A percentile compares a stretch with the other conserved stretches of the same genome.
These are phyloP conservation scores for Drosophila subpulchrella DNA, from an alignment of 1,140 invertebrate genomes.

Conservation along the genomic window DNA sequence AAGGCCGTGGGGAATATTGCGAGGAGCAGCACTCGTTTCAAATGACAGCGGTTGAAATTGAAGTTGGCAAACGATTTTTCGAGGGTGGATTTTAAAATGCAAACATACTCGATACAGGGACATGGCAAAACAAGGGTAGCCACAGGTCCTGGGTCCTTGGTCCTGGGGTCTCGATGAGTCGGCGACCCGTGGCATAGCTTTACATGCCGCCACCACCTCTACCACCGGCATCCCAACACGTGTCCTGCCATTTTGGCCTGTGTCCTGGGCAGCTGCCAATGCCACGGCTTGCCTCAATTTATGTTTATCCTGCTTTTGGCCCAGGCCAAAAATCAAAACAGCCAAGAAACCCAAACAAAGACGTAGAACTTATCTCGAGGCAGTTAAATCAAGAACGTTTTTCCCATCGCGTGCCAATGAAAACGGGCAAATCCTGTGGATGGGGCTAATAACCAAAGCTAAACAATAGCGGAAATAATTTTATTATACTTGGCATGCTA, in stretches of 20 bases:
- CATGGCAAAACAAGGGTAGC: slow-evolving; percentile 41
- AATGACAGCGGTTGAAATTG: slow-evolving; percentile 79
- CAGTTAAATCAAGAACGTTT: slow-evolving; percentile 66
- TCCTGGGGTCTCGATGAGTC: slow-evolving; percentile 7
- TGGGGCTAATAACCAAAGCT: slow-evolving; percentile 44
- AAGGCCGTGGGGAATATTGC: slow-evolving; percentile 8
- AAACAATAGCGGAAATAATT: slow-evolving; percentile 76
- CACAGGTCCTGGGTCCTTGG: slow-evolving; percentile 27
- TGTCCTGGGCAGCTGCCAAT: slow-evolving; percentile 45
- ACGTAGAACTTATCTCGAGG: slow-evolving; percentile 64
- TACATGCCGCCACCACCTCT: slow-evolving; percentile 37
- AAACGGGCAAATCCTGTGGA: slow-evolving; percentile 27
- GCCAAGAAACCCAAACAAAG: slow-evolving; percentile 59
- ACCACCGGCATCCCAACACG: slow-evolving; percentile 38
- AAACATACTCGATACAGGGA: slow-evolving; percentile 62
- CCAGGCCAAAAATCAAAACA: slow-evolving; percentile 49
- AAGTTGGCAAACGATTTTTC: slow-evolving; percentile 76
- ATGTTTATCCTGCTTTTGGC: slow-evolving; percentile 68
- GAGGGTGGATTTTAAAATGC: slow-evolving; percentile 81
- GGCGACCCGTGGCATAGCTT: slow-evolving; percentile 54
- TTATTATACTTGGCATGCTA: slow-evolving; percentile 61
- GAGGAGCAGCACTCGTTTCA: slow-evolving; percentile 37
- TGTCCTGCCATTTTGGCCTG: slow-evolving; percentile 37
- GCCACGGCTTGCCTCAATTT: slow-evolving; percentile 47
- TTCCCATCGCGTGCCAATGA: slow-evolving; percentile 62